Evolutionary conservation across 2,113 vertebrate species (phyloP).

Genomic region (Columba janthina): DNA sequence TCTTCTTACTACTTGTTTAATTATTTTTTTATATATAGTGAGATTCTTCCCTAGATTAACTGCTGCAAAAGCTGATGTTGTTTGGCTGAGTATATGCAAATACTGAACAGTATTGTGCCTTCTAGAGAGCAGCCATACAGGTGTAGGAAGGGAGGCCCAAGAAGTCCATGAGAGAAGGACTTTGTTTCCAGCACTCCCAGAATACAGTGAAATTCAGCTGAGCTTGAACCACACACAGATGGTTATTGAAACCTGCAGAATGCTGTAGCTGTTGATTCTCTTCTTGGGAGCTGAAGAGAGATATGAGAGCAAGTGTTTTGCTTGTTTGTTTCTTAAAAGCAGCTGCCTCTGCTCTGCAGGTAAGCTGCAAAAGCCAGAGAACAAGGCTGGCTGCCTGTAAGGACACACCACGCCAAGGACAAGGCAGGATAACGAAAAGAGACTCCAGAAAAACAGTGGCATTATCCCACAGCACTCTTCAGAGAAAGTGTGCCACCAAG

Average conservation of each 20-base stretch:
- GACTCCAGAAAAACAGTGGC: background rate
- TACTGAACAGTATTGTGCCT: background rate
- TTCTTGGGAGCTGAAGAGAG: background rate
- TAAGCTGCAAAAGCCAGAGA: background rate
- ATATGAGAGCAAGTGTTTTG: fast-evolving
- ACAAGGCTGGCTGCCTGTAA: background rate
- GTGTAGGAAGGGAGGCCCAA: background rate
- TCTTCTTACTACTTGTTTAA: background rate
- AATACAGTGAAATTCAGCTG: background rate
- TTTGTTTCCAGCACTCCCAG: background rate
- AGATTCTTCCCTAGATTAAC: background rate
- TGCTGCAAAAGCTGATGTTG: background rate
- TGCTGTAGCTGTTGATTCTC: background rate
- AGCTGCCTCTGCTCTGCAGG: background rate
- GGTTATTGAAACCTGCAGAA: background rate
- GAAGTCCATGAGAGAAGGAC: background rate
- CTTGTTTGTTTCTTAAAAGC: background rate
- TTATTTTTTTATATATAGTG: background rate
- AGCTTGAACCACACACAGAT: background rate
- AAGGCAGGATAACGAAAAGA: background rate
- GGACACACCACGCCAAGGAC: background rate
- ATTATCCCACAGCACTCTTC: background rate
- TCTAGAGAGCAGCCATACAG: background rate
- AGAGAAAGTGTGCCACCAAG: slow-evolving; percentile 61
- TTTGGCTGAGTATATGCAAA: background rate